These are phyloP conservation scores for Drosophila stalkeri DNA, from an alignment of 2,888 invertebrate species.

Conservation along the genomic window DNA sequence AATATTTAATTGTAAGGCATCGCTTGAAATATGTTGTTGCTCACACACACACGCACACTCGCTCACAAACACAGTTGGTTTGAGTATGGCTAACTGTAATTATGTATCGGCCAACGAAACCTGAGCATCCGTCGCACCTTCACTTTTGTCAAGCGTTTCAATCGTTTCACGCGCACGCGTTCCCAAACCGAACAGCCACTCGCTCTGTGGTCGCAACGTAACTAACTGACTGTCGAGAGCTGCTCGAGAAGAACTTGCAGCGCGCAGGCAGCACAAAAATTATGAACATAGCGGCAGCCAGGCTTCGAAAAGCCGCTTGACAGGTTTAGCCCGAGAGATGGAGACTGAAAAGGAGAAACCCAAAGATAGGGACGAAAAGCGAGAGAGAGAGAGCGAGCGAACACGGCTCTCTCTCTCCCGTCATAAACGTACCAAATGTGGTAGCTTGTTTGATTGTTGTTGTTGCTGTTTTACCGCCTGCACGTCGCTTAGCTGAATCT, in stretches of 20 bases:
- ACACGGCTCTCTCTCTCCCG: conserved; percentile 36
- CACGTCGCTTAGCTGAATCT: conserved; percentile 32
- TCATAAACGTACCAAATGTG: conserved; percentile 74
- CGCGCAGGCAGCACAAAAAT: conserved; percentile 48
- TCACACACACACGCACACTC: conserved; percentile 10
- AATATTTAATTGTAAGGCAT: conserved; percentile 23
- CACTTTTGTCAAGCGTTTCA: conserved; percentile 67
- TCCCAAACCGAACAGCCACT: conserved; percentile 52
- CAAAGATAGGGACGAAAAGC: background rate
- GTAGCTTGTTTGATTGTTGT: conserved; percentile 67
- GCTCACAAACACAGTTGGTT: conserved; percentile 9
- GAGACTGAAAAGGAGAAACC: conserved; percentile 15
- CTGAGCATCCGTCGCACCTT: conserved; percentile 68
- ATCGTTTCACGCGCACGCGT: conserved; percentile 52
- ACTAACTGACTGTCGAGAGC: conserved; percentile 82
- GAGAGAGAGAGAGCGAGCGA: conserved; percentile 25
- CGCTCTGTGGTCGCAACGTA: conserved; percentile 84
- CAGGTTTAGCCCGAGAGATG: conserved; percentile 62
- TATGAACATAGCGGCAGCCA: conserved; percentile 63
- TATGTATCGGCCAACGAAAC: conserved; percentile 53
- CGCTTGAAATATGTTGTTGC: conserved; percentile 24
- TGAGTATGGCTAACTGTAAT: conserved; percentile 40
- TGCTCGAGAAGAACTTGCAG: conserved; percentile 46
- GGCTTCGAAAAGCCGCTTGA: conserved; percentile 78
- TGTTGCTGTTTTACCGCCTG: conserved; percentile 36